Base-by-base conservation (phyloP, 2,113 vertebrate genomes). In the Thryonomys swinderianus region DNA sequence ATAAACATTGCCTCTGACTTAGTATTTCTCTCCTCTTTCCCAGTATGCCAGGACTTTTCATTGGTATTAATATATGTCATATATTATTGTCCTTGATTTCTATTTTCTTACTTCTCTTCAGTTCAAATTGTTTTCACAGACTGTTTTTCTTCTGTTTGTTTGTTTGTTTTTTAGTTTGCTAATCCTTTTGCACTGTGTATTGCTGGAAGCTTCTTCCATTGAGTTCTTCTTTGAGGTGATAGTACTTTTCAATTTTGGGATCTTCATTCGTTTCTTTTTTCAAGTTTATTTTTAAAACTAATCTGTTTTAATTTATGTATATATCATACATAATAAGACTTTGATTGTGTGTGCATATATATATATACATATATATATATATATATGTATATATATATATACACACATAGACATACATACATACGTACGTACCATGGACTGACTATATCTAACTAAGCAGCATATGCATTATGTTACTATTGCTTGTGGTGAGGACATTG, bases 231-330 rank as follows among this genome's bases (percentile, higher is more conserved):
- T 80, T 64, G 8, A 73, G 84, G 45, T 85, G 73, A 90, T 8
- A 69, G 0, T 57, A 34, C 11, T 92, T 92, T 96, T 88, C 30
- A 79, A 8, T 59, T 91, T 3, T 80, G 13, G 37, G 67, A 76
- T 86, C 78, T 83, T 20, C 11, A 83, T 40, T 85, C 85, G 20
- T 85, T 80, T 88, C 18, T 79, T 71, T 95, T 55, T 59, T n/a
- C 10, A 45, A 20, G 48, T 16, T 27, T 74, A 45, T 30, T 67
- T 21, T 69, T 59, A 34, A 92, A 79, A 11, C n/a, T 48, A 7
- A 78, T 20, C 34, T 12, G 5, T 55, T 64, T 66, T 59, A 9
- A 27, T 69, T 12, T 37, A 64, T 23, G 3, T 16, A 59, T 67
- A 67, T 66, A 32, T 42, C 1, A 66, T 59, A 4, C 21, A 17